A percentile compares a stretch with the other conserved stretches of the same genome.
Evolutionary conservation across 2,888 invertebrate species (phyloP).

Genomic region (Machimus rusticus): DNA sequence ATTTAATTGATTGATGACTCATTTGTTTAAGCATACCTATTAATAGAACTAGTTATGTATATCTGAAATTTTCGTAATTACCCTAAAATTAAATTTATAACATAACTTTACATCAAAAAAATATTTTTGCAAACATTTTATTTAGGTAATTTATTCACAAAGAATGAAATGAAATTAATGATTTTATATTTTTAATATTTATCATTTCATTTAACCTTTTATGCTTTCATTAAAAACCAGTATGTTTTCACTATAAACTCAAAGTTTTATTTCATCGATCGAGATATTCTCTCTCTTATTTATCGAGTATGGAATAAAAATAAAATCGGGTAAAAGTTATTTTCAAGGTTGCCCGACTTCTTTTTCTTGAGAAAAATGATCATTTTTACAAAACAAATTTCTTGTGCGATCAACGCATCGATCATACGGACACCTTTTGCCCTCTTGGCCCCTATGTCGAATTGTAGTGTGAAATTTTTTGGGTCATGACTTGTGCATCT

Average conservation of each 20-base stretch:
- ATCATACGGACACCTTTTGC: not conserved
- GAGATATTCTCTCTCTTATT: not conserved
- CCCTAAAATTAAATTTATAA: too few relatives aligned
- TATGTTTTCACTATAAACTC: not conserved
- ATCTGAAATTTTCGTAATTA: too few relatives aligned
- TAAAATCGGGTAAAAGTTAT: not conserved
- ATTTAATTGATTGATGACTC: too few relatives aligned
- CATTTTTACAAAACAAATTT: not conserved
- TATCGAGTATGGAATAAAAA: not conserved
- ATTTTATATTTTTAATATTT: too few relatives aligned
- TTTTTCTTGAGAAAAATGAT: not conserved
- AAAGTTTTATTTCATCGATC: not conserved
- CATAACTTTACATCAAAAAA: too few relatives aligned
- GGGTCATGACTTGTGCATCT: constrained; percentile 23
- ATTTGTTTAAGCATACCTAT: too few relatives aligned
- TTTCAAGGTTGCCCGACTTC: not conserved
- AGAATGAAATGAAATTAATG: too few relatives aligned
- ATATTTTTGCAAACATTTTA: too few relatives aligned
- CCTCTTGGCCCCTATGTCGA: not conserved
- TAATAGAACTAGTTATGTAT: too few relatives aligned
- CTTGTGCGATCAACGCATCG: not conserved
- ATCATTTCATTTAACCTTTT: too few relatives aligned
- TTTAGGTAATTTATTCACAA: too few relatives aligned
- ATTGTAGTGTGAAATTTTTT: not conserved
- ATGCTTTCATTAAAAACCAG: not conserved